Base-by-base conservation (phyloP, 2,113 vertebrate species). In the Cacatua alba region DNA sequence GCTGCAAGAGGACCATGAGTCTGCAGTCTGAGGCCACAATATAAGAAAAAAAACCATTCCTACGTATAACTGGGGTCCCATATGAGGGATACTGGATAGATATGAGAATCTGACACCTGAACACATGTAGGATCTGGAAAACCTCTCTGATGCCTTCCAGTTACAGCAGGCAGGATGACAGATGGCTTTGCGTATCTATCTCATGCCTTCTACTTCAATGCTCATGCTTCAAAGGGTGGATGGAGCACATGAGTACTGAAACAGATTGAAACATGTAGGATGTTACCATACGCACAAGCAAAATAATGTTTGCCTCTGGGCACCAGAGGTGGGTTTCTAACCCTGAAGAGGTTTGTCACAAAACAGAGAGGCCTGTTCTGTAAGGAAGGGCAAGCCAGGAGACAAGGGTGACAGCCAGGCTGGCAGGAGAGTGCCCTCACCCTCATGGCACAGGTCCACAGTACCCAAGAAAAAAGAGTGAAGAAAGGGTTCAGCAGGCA, bases 1-100 rank as follows among this genome's bases (percentile, higher is more conserved):
- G 19, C 17, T 57, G 20, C 2, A 6, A 15, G 3, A 68, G 24
- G 13, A 29, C 19, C 0, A 6, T 1, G 0, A 81, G 25, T 18
- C 49, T 87, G 29, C 33, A 15, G 8, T 57, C 41, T 63, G 31
- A 88, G n/a, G 13, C 28, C 43, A 8, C 13, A 59, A 1, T 18
- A 44, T 9, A 31, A 79, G 53, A 65, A 16, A 12, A 77, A 64
- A 70, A 55, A 5, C 1, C 4, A 49, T 72, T 59, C 17, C 48
- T 63, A 19, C 1, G 1, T 23, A 39, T 11, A 65, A 37, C 2
- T 35, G 57, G 39, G 17, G 13, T 7, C 11, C 20, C 1, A 4
- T 46, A 43, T 15, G 59, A 20, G 46, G 17, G 13, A 9, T 46
- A 39, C 4, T 24, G 37, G 29, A 70, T 5, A 59, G 29, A 59